These are phyloP conservation scores for Grantiella picta DNA, from an alignment of 2,113 vertebrate species.

Conservation along the genomic window DNA sequence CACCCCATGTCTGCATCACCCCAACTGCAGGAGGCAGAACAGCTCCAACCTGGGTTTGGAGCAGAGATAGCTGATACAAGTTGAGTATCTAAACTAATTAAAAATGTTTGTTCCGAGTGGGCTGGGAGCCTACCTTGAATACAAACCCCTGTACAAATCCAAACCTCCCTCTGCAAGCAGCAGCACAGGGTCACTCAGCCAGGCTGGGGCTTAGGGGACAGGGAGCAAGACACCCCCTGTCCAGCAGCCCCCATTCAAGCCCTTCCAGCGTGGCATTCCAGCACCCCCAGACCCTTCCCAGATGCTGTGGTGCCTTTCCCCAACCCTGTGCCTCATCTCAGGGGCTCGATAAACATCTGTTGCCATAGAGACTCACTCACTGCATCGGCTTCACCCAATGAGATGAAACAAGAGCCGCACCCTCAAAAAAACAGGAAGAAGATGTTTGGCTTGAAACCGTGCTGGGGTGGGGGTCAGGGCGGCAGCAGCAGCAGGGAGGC, in stretches of 20 bases:
- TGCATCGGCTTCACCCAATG: slow-evolving; percentile 32
- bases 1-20: rapidly evolving
- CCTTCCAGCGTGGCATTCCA: rapidly evolving
- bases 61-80: background rate
- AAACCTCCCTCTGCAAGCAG: background rate
- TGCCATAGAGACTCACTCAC: slow-evolving; percentile 66
- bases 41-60: rapidly evolving
- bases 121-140: background rate
- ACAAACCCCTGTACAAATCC: background rate
- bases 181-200: background rate
- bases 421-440: slow-evolving; percentile 62
- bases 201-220: background rate
- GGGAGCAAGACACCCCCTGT: background rate
- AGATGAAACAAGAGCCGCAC: slow-evolving; percentile 63
- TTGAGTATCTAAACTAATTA: background rate
- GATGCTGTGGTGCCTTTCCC: background rate
- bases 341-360: slow-evolving; percentile 64
- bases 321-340: slow-evolving; percentile 33
- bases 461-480: slow-evolving; percentile 12
- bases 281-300: background rate
- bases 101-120: rapidly evolving
- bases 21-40: background rate
- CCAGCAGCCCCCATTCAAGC: rapidly evolving
- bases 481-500: background rate
- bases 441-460: slow-evolving; percentile 57